Evolutionary conservation across 2,888 invertebrate genomes (phyloP).

Genomic region (Quadriops clusia): DNA sequence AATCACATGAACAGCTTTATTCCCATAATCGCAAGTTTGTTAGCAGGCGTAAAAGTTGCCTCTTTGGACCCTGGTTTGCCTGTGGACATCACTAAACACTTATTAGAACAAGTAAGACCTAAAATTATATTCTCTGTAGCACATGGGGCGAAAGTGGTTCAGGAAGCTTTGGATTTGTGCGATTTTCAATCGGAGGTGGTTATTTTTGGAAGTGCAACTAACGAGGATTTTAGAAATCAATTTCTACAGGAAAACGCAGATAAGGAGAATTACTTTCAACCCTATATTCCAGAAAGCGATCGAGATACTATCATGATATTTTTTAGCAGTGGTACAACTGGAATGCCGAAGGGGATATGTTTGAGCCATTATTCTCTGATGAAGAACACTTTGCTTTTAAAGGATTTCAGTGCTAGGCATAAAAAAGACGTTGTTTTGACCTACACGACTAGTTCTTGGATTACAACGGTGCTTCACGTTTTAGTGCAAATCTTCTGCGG

Average conservation of each 20-base stretch:
- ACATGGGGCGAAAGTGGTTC: constrained; percentile 11
- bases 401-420: too few relatives aligned
- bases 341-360: constrained; percentile 21
- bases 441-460: too few relatives aligned
- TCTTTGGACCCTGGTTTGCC: constrained; percentile 24
- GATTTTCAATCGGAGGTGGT: constrained; percentile 11
- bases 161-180: constrained; percentile 4
- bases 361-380: constrained; percentile 16
- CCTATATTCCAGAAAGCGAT: constrained; percentile 10
- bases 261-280: constrained; percentile 16
- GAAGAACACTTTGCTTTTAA: too few relatives aligned
- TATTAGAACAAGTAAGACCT: constrained; percentile 19
- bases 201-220: constrained; percentile 15
- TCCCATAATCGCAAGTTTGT: constrained; percentile 38
- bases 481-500: too few relatives aligned
- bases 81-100: constrained; percentile 17
- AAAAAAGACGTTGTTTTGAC: too few relatives aligned
- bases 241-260: constrained; percentile 6
- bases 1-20: constrained; percentile 37
- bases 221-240: too few relatives aligned
- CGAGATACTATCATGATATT: constrained; percentile 17
- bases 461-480: too few relatives aligned
- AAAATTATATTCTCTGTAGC: constrained; percentile 14
- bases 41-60: constrained; percentile 31
- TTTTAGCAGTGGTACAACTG: constrained; percentile 24